These are phyloP conservation scores for Microctonus hyperodae DNA, from an alignment of 2,888 invertebrate genomes.

Conservation along the genomic window DNA sequence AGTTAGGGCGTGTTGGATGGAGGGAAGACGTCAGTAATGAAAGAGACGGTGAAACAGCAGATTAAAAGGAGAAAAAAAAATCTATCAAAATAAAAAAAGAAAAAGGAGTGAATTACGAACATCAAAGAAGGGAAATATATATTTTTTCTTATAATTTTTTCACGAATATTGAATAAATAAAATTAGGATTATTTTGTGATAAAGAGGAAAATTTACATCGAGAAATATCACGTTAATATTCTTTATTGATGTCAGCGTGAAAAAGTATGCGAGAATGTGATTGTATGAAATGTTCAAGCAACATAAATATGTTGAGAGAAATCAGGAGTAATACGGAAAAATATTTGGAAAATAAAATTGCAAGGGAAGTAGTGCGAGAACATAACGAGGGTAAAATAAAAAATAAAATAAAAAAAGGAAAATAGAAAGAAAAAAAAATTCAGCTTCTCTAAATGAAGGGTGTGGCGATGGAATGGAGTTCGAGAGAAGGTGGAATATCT, in stretches of 20 bases:
- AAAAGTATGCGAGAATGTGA: neutral
- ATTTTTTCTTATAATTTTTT: neutral
- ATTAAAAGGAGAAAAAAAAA: neutral
- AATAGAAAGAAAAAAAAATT: no score
- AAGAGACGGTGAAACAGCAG: neutral
- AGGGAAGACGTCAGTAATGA: slow-evolving; percentile 13
- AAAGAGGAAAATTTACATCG: no score
- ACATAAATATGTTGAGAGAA: neutral
- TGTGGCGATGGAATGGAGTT: neutral
- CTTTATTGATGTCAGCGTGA: neutral
- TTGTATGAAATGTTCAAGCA: neutral
- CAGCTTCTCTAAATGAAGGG: neutral
- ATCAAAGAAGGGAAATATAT: no score
- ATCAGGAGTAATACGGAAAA: neutral
- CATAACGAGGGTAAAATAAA: no score
- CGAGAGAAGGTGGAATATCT: neutral
- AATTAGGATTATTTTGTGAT: no score
- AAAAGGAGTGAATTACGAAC: neutral
- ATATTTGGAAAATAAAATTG: neutral
- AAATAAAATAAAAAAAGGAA: no score
- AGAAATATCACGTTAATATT: neutral
- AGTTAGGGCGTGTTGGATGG: slow-evolving; percentile 15
- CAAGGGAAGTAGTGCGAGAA: neutral
- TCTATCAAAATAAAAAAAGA: neutral
- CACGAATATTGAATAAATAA: neutral